Base-by-base conservation (phyloP, 2,113 vertebrate species). In the Sphyrna mokarran region DNA sequence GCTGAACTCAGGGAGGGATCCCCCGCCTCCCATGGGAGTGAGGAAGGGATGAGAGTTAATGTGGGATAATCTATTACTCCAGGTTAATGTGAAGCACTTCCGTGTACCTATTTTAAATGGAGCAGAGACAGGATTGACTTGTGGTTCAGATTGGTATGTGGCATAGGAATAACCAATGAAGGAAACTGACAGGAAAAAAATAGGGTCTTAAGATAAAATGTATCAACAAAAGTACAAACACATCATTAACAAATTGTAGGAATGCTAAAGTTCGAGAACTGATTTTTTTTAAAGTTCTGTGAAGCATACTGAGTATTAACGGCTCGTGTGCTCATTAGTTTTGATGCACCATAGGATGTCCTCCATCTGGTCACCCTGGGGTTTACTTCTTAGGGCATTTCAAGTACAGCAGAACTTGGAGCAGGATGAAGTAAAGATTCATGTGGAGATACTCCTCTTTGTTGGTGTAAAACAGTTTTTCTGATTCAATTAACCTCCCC, bases 401-500 rank as follows among this genome's bases (percentile, higher is more conserved):
- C 9, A 93, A 93, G 61, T 93, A 66, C 86, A 33, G 54, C 54
- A 90, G 87, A 90, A 90, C 89, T 93, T 93, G 89, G 61, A 93
- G 33, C 37, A 66, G 33, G 89, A 93, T 68, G 61, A 93, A 93
- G 63, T 93, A 66, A 93, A 66, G n/a, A 93, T 16, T 63, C 87
- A 63, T 37, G 89, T 93, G 89, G 89, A 93, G 61, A 66, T n/a
- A 93, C n/a, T 93, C 61, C 13, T 93, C 61, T 93, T 23, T 14
- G 89, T 33, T 66, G 1, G n/a, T 66, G 89, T 93, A 40, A 93
- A 68, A 63, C n/a, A 93, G 33, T 16, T 93, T 93, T 93, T 66
- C 89, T 20, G 61, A 93, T 93, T 93, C 61, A 66, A 93, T 93
- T 93, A 68, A 93, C 89, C 89, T 66, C 89, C 80, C 61, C 89